phyloP scores from a whole-genome alignment of 2,113 vertebrate species.

The Ia io region DNA sequence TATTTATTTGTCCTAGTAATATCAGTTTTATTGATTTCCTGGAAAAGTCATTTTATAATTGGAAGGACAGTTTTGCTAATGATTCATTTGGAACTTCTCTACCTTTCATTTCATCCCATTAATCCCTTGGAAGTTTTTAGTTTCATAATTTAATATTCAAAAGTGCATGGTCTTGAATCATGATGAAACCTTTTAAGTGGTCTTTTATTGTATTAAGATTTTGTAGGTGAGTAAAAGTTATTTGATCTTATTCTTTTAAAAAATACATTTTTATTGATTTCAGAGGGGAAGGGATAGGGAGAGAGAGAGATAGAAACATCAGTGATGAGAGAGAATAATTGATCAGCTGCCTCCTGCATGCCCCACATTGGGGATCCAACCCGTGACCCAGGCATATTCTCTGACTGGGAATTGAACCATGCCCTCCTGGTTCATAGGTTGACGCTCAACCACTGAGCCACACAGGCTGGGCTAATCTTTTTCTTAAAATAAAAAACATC shows the following conservation, averaged over 20 bases:
- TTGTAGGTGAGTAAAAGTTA: neutral
- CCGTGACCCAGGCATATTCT: too few relatives aligned
- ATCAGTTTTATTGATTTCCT: neutral
- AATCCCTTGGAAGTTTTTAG: constrained; percentile 8
- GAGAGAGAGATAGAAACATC: too few relatives aligned
- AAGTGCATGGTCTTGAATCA: constrained; percentile 13
- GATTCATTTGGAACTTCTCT: constrained; percentile 35
- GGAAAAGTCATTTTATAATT: constrained; percentile 29
- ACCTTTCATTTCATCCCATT: constrained; percentile 19
- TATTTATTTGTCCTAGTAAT: constrained; percentile 5
- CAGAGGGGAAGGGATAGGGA: too few relatives aligned
- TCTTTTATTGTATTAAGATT: neutral
- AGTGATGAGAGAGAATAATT: too few relatives aligned
- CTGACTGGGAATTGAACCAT: too few relatives aligned
- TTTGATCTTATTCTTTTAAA: neutral
- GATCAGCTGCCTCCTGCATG: too few relatives aligned
- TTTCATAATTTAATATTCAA: neutral
- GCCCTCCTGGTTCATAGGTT: too few relatives aligned
- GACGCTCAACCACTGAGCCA: too few relatives aligned
- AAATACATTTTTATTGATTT: too few relatives aligned
- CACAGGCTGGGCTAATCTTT: neutral
- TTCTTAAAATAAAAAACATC: constrained; percentile 52
- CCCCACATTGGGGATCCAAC: too few relatives aligned
- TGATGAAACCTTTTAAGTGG: constrained; percentile 13
- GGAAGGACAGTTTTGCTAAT: neutral